These are phyloP conservation scores for Pimephales promelas DNA, from an alignment of 2,113 vertebrate species.

Conservation along the genomic window DNA sequence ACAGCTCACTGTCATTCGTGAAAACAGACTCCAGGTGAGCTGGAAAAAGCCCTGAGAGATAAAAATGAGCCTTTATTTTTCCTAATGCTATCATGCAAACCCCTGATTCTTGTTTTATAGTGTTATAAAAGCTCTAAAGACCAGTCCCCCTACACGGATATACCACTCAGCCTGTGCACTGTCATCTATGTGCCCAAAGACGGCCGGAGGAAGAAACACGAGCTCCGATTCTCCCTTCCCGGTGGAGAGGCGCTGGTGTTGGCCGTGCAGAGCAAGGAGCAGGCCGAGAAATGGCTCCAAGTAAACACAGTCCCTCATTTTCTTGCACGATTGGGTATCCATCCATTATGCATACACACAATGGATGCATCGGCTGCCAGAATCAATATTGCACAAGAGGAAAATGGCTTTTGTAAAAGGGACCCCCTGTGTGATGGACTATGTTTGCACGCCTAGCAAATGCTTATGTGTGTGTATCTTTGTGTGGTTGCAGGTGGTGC, in stretches of 20 bases:
- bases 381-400: constrained; percentile 49
- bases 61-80: neutral
- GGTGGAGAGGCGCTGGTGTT: constrained; percentile 88
- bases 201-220: constrained; percentile 91
- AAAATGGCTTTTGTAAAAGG: constrained; percentile 26
- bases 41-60: neutral
- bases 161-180: constrained; percentile 82
- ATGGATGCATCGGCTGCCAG: constrained; percentile 31
- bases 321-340: neutral
- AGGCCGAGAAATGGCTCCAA: constrained; percentile 96
- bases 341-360: constrained; percentile 31
- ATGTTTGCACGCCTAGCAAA: constrained; percentile 3
- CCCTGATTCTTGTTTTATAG: constrained; percentile 65
- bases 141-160: constrained; percentile 83
- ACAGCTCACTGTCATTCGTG: constrained; percentile 91
- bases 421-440: constrained; percentile 32
- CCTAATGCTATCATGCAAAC: neutral
- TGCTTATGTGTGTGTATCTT: constrained; percentile 39
- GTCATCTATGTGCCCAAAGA: constrained; percentile 94
- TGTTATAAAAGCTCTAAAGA: constrained; percentile 98
- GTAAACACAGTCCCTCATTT: constrained; percentile 67
- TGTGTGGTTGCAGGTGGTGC: constrained; percentile 83
- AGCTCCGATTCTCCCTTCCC: constrained; percentile 89
- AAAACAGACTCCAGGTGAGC: constrained; percentile 89
- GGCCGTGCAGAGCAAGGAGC: constrained; percentile 95